A percentile compares a stretch with the other conserved stretches of the same genome.
These are phyloP conservation scores for Platichthys stellatus DNA, from an alignment of 2,113 vertebrate genomes.

Conservation along the genomic window DNA sequence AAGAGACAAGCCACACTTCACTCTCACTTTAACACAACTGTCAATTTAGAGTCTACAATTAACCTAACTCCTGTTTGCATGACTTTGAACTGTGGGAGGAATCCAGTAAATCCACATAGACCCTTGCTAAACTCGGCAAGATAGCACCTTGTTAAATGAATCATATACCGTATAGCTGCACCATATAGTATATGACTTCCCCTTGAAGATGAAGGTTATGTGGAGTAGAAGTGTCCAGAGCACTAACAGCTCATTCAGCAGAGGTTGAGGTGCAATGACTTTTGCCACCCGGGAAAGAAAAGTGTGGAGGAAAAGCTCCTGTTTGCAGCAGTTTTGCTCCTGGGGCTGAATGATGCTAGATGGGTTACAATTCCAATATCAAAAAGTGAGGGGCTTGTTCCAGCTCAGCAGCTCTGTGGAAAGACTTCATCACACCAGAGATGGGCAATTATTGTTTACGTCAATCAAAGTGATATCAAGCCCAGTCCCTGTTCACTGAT, in stretches of 20 bases:
- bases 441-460: conserved; percentile 45
- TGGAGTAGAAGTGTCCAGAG: background rate
- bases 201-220: background rate
- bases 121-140: too few relatives aligned
- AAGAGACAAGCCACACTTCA: too few relatives aligned
- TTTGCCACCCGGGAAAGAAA: background rate
- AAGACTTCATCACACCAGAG: conserved; percentile 38
- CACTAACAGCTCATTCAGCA: conserved; percentile 23
- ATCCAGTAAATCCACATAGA: too few relatives aligned
- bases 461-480: conserved; percentile 42
- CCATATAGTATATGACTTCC: background rate
- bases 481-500: conserved; percentile 4
- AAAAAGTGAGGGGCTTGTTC: background rate
- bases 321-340: background rate
- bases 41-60: too few relatives aligned
- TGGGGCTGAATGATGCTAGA: background rate
- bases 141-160: too few relatives aligned
- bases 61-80: too few relatives aligned
- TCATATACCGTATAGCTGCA: background rate
- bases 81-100: too few relatives aligned
- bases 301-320: background rate
- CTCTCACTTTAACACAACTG: too few relatives aligned
- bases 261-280: background rate
- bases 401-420: conserved; percentile 20
- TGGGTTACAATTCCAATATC: conserved; percentile 1